Conservation (phyloP, 2,113 vertebrate genomes). For the Pagrus major region DNA sequence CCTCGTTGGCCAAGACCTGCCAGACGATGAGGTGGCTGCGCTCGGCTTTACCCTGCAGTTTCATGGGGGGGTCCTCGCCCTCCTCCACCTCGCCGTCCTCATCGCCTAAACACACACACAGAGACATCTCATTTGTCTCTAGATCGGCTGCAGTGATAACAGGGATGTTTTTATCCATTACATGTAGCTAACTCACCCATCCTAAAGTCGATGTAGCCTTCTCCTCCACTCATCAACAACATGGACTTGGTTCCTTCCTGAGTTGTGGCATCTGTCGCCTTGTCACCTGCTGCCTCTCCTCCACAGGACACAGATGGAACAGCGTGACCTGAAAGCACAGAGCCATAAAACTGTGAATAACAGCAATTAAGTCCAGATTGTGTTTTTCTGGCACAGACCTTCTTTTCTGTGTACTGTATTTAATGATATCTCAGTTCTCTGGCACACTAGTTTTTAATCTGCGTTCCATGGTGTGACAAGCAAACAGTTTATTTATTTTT, state of each 20-base stretch:
- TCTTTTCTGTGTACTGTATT: neutral
- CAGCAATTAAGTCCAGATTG: slow-evolving; percentile 1
- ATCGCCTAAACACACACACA: slow-evolving; percentile 85
- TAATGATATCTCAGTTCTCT: neutral
- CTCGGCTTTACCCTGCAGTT: slow-evolving; percentile 95
- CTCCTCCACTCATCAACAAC: slow-evolving; percentile 97
- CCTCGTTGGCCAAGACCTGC: slow-evolving; percentile 89
- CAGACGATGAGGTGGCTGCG: slow-evolving; percentile 98
- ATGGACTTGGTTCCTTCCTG: slow-evolving; percentile 87
- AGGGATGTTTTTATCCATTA: accelerated
- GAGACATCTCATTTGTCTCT: neutral
- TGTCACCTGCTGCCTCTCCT: slow-evolving; percentile 76
- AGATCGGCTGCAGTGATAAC: accelerated
- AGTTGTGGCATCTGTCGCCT: slow-evolving; percentile 82
- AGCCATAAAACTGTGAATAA: slow-evolving; percentile 19
- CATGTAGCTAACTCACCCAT: slow-evolving; percentile 89
- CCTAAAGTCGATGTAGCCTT: slow-evolving; percentile 99
- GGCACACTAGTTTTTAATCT: neutral
- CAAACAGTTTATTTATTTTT: neutral
- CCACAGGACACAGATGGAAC: slow-evolving; percentile 78
- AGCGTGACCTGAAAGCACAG: slow-evolving; percentile 87
- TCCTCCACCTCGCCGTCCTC: slow-evolving; percentile 91
- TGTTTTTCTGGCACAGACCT: neutral
- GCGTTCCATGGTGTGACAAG: neutral
- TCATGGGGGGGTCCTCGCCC: slow-evolving; percentile 87